These are phyloP conservation scores for Channallabes apus DNA, from an alignment of 2,797 vertebrate genomes.

Conservation along the genomic window DNA sequence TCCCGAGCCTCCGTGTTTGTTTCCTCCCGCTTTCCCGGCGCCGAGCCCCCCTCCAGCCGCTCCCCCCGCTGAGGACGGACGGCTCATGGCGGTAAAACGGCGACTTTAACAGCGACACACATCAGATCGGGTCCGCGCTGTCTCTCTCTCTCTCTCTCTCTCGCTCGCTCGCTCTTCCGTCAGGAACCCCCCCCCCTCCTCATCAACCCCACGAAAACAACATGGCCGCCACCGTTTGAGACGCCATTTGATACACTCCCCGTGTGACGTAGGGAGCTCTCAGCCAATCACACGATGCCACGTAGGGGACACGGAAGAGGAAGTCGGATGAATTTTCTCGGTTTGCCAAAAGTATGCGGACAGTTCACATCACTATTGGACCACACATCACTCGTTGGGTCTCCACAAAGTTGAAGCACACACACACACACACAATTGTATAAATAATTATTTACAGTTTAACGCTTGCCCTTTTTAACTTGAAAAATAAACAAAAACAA, in stretches of 20 bases:
- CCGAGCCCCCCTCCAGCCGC: conserved; percentile 72
- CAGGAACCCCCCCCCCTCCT: conserved; percentile 32
- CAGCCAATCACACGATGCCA: conserved; percentile 62
- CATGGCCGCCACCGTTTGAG: conserved; percentile 72
- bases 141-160: too few species aligned
- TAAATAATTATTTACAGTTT: too few species aligned
- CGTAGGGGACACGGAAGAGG: conserved; percentile 17
- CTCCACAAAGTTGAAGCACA: too few species aligned
- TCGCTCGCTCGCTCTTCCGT: conserved; percentile 58
- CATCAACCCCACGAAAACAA: conserved; percentile 65
- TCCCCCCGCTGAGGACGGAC: conserved; percentile 73
- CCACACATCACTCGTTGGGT: too few species aligned
- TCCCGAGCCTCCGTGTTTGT: conserved; percentile 69
- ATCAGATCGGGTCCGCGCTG: conserved; percentile 7
- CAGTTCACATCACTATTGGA: too few species aligned
- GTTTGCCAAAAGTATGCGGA: too few species aligned
- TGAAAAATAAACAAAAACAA: too few species aligned
- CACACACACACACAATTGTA: too few species aligned
- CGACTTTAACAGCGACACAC: conserved; percentile 33
- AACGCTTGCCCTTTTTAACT: too few species aligned
- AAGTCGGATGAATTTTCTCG: too few species aligned
- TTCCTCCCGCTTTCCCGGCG: conserved; percentile 69
- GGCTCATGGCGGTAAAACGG: conserved; percentile 67
- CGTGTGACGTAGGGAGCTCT: conserved; percentile 46
- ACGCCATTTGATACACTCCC: conserved; percentile 55